Base-by-base conservation (phyloP, 2,113 vertebrate species). In the Pitta sordida region DNA sequence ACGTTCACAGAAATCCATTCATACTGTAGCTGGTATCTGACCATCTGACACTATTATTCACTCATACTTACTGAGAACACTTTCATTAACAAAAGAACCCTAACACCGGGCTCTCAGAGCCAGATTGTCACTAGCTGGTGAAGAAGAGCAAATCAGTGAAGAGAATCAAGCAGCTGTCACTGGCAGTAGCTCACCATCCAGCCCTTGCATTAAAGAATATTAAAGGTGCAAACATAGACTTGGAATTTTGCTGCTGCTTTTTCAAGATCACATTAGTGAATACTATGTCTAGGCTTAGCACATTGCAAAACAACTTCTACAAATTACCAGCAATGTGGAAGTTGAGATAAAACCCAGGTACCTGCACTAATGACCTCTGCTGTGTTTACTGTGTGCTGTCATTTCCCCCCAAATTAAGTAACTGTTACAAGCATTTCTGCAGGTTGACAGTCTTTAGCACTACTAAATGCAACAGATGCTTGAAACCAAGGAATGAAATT, bases 351-450 rank as follows among this genome's bases (percentile, higher is more conserved):
- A 22, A 88, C 56, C 39, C 58, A 51, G 71, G 39, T 51, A 88
- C 83, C 85, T 68, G 73, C 7, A 26, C 73, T 93, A 74, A 88
- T 91, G 86, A 95, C 90, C 93, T 90, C 60, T 63, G 49, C 39
- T 52, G 37, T 65, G 65, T 79, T 83, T 87, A 26, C 73, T 48
- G 4, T 46, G 49, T 48, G 69, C n/a, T 73, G 48, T 20, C 58
- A 78, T 91, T 90, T 51, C 43, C 53, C 58, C 55, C 58, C 88
- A 96, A 97, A 94, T 86, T 59, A 87, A 96, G 36, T 29, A 87
- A 91, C 48, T 39, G 21, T 49, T 68, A 55, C 30, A 68, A 76
- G 46, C 86, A 52, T 70, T 92, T 94, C 91, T 91, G 81, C 49
- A 95, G 67, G 52, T 9, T 82, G 82, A 46, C 77, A 56, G 32